Evolutionary conservation across 30 jellyfish, hydroid and myxozoan species (phyloP), one percentile per base, ranked within the genome.

Genomic region (Pelagia noctiluca): DNA sequence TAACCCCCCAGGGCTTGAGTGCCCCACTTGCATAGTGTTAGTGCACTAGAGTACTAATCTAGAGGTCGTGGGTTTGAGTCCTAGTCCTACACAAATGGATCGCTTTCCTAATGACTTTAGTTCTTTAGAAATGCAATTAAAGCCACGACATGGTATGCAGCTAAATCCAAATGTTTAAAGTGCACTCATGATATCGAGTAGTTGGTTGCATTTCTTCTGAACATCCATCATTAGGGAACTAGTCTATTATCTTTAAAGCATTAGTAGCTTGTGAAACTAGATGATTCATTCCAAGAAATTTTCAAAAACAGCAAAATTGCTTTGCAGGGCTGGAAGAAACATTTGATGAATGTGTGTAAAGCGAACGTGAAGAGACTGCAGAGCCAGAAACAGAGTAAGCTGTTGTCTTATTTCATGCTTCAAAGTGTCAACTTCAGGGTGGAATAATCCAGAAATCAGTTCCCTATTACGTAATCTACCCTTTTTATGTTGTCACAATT

Each of bases 321-420:
- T 1, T 71, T 88, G 54, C 37, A 88, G 97, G 93, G 79, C 19
- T 88, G 97, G 97, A 88, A 74, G 67, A 61, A 62, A 48, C 97
- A 88, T 80, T 52, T 88, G 24, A 72, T 38, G 28, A 50, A 31
- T 33, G 93, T 78, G 2, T 88, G 97, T 61, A 88, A 88, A 49
- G 93, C 92, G 34, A 88, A 88, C 64, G 65, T 80, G 25, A 88
- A 78, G 42, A 38, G 97, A 32, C 83, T 88, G 48, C 93, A 88
- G 22, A 93, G 80, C 24, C 93, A 76, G 61, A 67, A 80, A 63
- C 83, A 79, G 69, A 30, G 89, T 69, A 63, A 11, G 21, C 22
- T 21, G 2, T 0, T 29, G 3, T 21, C n/a, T 76, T 21, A 12
- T 18, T 48, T 0, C 0, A 0, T 26, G 26, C 37, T 19, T 21